Conservation (phyloP, 2,113 vertebrate species). For the Scomber colias region DNA sequence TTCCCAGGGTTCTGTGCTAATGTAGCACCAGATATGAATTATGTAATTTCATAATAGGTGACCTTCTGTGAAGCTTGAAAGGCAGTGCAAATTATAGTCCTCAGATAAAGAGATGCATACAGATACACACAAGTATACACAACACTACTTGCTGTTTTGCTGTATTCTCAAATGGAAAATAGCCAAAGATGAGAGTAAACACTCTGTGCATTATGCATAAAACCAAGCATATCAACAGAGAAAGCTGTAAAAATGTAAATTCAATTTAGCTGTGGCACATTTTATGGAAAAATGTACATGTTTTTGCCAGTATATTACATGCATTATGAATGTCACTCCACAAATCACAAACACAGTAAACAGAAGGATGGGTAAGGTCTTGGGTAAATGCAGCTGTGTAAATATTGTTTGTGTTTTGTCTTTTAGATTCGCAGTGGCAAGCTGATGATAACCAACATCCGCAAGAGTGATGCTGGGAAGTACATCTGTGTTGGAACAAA, state of each 20-base stretch:
- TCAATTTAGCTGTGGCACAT: neutral
- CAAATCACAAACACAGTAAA: constrained; percentile 7
- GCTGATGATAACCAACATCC: constrained; percentile 98
- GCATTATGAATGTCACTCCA: constrained; percentile 26
- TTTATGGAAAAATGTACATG: constrained; percentile 11
- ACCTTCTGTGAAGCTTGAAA: constrained; percentile 73
- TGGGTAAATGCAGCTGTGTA: constrained; percentile 43
- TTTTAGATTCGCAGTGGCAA: constrained; percentile 96
- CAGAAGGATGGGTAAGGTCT: neutral
- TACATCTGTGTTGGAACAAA: constrained; percentile 98
- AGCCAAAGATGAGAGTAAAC: constrained; percentile 13
- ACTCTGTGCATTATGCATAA: constrained; percentile 4
- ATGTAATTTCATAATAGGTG: constrained; percentile 76
- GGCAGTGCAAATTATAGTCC: constrained; percentile 37
- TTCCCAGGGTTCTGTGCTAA: constrained; percentile 69
- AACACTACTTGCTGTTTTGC: neutral
- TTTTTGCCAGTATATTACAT: neutral
- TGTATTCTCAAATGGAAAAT: constrained; percentile 2
- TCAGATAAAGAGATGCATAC: constrained; percentile 46
- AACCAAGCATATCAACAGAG: neutral
- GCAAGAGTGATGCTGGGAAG: constrained; percentile 97
- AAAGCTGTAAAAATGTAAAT: neutral
- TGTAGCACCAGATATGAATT: constrained; percentile 80
- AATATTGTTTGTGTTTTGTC: constrained; percentile 45
- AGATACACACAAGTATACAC: constrained; percentile 26